These are phyloP conservation scores for Cydia pomonella DNA, from an alignment of 1,140 invertebrate genomes.

Conservation along the genomic window DNA sequence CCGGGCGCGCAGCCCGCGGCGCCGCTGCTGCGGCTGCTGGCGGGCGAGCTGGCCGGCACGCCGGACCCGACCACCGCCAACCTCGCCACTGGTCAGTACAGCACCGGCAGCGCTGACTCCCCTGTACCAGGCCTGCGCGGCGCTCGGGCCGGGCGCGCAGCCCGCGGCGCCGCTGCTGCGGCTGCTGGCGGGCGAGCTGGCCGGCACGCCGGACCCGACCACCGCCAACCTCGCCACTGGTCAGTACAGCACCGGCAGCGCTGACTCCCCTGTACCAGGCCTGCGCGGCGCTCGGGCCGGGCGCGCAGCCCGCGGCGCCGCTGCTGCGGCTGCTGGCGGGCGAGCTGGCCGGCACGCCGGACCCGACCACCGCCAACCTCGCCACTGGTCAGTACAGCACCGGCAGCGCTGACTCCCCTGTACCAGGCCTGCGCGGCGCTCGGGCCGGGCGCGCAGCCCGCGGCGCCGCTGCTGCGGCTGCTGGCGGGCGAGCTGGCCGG, in stretches of 20 bases:
- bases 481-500: conserved; percentile 98
- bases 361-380: conserved; percentile 96
- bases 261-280: conserved; percentile 95
- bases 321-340: conserved; percentile 96
- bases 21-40: conserved; percentile 94
- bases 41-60: conserved; percentile 95
- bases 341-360: conserved; percentile 95
- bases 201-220: conserved; percentile 93
- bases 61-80: conserved; percentile 97
- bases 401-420: conserved; percentile 92
- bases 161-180: conserved; percentile 92
- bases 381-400: conserved; percentile 85
- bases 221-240: conserved; percentile 93
- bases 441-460: conserved; percentile 90
- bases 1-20: conserved; percentile 91
- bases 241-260: conserved; percentile 88
- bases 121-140: conserved; percentile 87
- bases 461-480: conserved; percentile 93
- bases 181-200: conserved; percentile 98
- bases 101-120: neutral
- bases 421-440: conserved; percentile 94
- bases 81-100: conserved; percentile 84
- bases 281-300: conserved; percentile 90
- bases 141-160: conserved; percentile 91
- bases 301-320: conserved; percentile 91